Evolutionary conservation across 92 coral and sea anemone genomes (phyloP).

Genomic region (Hydrozoanthus gracilis): DNA sequence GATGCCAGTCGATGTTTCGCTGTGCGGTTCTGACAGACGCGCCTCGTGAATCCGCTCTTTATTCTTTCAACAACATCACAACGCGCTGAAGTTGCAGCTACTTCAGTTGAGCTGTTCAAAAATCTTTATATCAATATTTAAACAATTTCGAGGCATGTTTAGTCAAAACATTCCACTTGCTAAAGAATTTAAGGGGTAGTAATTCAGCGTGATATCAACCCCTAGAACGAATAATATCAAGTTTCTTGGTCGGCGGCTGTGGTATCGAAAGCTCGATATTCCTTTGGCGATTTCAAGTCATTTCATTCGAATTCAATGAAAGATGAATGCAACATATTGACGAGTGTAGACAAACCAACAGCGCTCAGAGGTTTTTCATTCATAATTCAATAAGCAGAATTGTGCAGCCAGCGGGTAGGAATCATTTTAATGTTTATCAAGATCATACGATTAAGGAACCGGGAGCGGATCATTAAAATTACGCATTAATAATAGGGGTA

Average conservation of each 20-base stretch:
- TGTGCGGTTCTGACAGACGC: background rate
- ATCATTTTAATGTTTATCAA: constrained; percentile 25
- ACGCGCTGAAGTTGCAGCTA: background rate
- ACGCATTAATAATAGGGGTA: background rate
- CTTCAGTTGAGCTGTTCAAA: background rate
- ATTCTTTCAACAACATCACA: background rate
- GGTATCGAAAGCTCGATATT: no score
- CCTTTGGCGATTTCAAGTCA: no score
- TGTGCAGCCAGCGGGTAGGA: background rate
- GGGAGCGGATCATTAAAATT: constrained; percentile 1
- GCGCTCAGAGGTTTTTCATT: background rate
- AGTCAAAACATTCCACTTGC: background rate
- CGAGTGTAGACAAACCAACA: background rate
- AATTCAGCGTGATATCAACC: background rate
- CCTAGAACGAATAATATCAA: constrained; percentile 1
- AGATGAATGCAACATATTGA: background rate
- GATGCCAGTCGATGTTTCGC: constrained; percentile 24
- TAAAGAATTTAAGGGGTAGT: background rate
- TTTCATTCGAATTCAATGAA: no score
- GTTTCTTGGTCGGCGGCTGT: constrained; percentile 26
- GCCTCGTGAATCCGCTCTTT: background rate
- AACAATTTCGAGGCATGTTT: constrained; percentile 13
- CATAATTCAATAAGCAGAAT: background rate
- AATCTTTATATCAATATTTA: constrained; percentile 28
- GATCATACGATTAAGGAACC: constrained; percentile 33